Evolutionary conservation across 2,113 vertebrate species (phyloP), one percentile per base, ranked within the genome.

Genomic region (Ailurus styani): DNA sequence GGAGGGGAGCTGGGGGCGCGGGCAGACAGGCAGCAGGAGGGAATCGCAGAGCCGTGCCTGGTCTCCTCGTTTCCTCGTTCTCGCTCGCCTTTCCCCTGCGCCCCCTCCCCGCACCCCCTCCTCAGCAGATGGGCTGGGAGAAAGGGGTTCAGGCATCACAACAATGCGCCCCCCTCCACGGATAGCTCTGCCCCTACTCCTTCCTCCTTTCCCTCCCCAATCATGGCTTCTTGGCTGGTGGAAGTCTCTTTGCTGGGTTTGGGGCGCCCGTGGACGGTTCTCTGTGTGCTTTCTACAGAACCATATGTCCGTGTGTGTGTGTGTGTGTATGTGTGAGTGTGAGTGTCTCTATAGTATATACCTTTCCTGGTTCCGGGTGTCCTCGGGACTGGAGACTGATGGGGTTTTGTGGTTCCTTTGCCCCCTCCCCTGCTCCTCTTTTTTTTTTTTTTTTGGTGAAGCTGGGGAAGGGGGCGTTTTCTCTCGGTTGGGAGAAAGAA

Each of bases 161-260:
- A 98, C 97, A 97, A 98, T 97, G 97, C 96, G 75, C 97, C 97
- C 98, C 97, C 96, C 96, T 97, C 87, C 81, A 83, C 55, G 70
- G 96, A 75, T 78, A 68, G 97, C 95, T 91, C 93, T 93, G 95
- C 95, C 93, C 97, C 91, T 79, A 92, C 95, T 96, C 93, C 93
- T 97, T 93, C 93, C 89, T 98, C 77, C n/a, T 93, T 75, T 87
- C 96, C 92, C 97, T 98, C 93, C 97, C 98, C 96, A 98, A 97
- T 98, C 98, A 98, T 98, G 98, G 98, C 98, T 98, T 96, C 98
- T 98, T 96, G 96, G 97, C 97, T 97, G 97, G 89, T 97, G 96
- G 93, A 97, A 98, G 97, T 98, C 93, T 94, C 85, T 97, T 91
- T 82, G 97, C 96, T 93, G 93, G 96, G 87, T 97, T 98, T 95